Percentiles rank a stretch among this genome's conserved stretches.
Evolutionary conservation across 2,797 vertebrate species (phyloP).

Genomic region (Gallirallus australis): DNA sequence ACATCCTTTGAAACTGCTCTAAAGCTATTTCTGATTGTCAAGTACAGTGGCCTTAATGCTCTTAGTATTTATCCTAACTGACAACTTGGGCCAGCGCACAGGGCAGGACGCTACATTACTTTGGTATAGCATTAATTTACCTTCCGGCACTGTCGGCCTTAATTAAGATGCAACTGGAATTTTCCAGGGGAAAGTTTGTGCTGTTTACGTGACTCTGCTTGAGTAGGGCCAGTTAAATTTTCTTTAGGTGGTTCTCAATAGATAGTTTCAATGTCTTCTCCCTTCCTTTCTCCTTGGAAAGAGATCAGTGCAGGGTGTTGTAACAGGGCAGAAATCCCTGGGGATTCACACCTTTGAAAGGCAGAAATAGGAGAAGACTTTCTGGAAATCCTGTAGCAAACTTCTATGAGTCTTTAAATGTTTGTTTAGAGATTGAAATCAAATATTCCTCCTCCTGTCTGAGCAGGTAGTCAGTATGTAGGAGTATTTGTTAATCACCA

Average conservation of each 20-base stretch:
- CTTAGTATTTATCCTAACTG: slow-evolving; percentile 73
- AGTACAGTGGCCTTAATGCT: slow-evolving; percentile 67
- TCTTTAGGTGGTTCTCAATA: background rate
- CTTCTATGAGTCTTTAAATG: background rate
- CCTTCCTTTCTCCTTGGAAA: background rate
- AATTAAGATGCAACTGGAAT: slow-evolving; percentile 47
- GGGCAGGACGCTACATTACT: background rate
- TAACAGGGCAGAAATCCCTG: background rate
- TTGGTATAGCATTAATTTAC: background rate
- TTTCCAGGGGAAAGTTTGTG: background rate
- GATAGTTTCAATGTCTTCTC: background rate
- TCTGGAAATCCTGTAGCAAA: background rate
- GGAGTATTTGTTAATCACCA: rapidly evolving
- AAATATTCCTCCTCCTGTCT: background rate
- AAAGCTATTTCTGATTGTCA: slow-evolving; percentile 51
- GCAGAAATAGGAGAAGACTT: background rate
- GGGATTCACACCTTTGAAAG: background rate
- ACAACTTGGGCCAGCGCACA: slow-evolving; percentile 59
- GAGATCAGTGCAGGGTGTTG: background rate
- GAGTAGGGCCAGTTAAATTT: background rate
- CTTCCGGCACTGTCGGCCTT: slow-evolving; percentile 22
- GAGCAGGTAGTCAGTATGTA: background rate
- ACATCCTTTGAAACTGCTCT: slow-evolving; percentile 60
- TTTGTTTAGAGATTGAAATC: background rate
- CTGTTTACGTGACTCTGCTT: background rate